phyloP scores from a whole-genome alignment of 2,113 vertebrate genomes.

The Brachyhypopomus gauderio region DNA sequence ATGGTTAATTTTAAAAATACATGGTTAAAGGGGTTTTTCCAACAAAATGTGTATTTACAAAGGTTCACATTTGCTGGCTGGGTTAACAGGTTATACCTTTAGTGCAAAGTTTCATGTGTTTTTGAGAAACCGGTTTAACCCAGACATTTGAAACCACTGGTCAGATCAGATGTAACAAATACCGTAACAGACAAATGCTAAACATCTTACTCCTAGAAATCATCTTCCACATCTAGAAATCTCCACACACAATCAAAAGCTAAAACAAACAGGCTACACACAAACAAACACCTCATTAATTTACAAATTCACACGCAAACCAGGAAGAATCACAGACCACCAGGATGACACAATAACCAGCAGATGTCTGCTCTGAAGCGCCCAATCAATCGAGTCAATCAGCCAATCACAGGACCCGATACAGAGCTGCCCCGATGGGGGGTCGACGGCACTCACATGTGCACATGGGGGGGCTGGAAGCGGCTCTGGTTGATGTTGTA shows the following conservation, averaged over 20 bases:
- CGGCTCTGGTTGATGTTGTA: conserved; percentile 94
- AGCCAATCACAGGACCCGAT: not conserved
- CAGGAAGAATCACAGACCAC: conserved; percentile 31
- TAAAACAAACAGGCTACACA: not conserved
- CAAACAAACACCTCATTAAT: not conserved
- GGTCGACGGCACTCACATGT: conserved; percentile 82
- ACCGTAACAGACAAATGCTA: not conserved
- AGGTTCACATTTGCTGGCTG: not conserved
- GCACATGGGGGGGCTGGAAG: conserved; percentile 89
- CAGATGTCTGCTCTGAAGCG: conserved; percentile 52
- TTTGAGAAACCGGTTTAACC: not conserved
- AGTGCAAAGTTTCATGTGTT: not conserved
- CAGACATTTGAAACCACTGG: not conserved
- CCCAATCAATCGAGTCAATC: conserved; percentile 52
- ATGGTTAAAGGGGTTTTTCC: not conserved
- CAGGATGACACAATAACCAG: conserved; percentile 31
- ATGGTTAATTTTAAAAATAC: not conserved
- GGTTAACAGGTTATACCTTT: not conserved
- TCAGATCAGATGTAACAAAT: not conserved
- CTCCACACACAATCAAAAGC: not conserved
- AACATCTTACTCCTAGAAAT: not conserved
- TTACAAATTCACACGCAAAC: conserved; percentile 20
- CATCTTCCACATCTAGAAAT: not conserved
- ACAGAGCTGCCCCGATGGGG: not conserved
- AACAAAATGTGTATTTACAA: not conserved